Conservation (phyloP, 2,113 vertebrate species). For the Chionis minor region DNA sequence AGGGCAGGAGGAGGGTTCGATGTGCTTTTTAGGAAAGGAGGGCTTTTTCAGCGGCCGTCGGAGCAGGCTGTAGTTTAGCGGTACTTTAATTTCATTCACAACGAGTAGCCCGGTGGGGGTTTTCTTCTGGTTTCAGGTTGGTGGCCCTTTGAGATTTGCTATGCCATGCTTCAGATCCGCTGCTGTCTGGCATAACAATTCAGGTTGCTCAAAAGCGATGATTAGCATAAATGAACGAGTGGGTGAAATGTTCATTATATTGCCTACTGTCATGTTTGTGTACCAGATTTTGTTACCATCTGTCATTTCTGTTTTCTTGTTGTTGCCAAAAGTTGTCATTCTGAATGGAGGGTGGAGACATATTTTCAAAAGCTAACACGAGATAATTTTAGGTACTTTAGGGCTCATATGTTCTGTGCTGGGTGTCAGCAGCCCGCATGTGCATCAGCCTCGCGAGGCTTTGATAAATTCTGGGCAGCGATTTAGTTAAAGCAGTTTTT, state of each 20-base stretch:
- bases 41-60: background rate
- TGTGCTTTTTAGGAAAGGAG: background rate
- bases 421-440: background rate
- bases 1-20: background rate
- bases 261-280: slow-evolving; percentile 66
- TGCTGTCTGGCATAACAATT: slow-evolving; percentile 39
- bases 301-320: slow-evolving; percentile 66
- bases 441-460: background rate
- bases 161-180: background rate
- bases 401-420: background rate
- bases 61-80: background rate
- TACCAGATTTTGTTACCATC: slow-evolving; percentile 68
- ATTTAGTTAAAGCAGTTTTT: background rate
- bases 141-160: slow-evolving; percentile 2
- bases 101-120: background rate
- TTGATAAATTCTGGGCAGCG: background rate
- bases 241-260: slow-evolving; percentile 55
- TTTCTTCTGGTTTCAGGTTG: background rate
- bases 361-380: background rate
- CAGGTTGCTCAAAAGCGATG: slow-evolving; percentile 16
- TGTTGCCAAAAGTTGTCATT: slow-evolving; percentile 66
- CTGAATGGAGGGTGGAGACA: slow-evolving; percentile 57
- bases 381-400: slow-evolving; percentile 58
- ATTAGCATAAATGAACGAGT: slow-evolving; percentile 49
- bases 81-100: background rate